Percentiles rank a stretch among this genome's conserved stretches.
Conservation (phyloP, 2,113 vertebrate genomes). For the Hippocampus mohnikei region DNA sequence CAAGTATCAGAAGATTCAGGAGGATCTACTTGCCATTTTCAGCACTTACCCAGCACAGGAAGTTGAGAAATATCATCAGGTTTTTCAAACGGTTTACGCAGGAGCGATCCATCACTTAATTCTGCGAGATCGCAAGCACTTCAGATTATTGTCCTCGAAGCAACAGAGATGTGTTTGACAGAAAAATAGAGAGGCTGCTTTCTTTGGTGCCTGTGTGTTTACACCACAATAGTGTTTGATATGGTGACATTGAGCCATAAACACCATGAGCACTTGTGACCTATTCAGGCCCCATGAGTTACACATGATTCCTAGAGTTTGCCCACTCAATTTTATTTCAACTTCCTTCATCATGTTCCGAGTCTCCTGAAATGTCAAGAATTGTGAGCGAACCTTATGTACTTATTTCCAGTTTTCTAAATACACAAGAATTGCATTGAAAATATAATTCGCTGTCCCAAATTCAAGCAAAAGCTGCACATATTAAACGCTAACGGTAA, state of each 20-base stretch:
- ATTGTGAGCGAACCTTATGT: not conserved
- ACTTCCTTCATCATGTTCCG: not conserved
- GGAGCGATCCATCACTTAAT: constrained; percentile 48
- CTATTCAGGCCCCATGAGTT: constrained; percentile 18
- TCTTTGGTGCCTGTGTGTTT: constrained; percentile 37
- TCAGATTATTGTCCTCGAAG: not conserved
- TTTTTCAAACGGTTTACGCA: constrained; percentile 47
- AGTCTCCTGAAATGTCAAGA: not conserved
- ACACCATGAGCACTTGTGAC: constrained; percentile 26
- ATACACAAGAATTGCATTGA: too few species aligned
- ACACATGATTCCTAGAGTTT: constrained; percentile 24
- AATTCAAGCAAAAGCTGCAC: too few species aligned
- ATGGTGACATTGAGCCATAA: constrained; percentile 45
- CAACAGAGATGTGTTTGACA: not conserved
- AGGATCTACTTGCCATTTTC: not conserved
- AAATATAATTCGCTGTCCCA: too few species aligned
- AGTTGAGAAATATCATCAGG: constrained; percentile 45
- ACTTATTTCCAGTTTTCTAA: not conserved
- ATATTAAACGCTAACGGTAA: too few species aligned
- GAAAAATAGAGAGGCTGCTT: not conserved
- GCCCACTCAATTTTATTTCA: constrained; percentile 23
- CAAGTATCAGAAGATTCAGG: not conserved
- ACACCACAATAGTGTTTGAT: constrained; percentile 56
- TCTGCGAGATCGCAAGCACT: not conserved
- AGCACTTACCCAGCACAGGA: constrained; percentile 64